Percentiles rank a stretch among this genome's conserved stretches.
Conservation (phyloP, 2,113 vertebrate genomes). For the Hemicordylus capensis region DNA sequence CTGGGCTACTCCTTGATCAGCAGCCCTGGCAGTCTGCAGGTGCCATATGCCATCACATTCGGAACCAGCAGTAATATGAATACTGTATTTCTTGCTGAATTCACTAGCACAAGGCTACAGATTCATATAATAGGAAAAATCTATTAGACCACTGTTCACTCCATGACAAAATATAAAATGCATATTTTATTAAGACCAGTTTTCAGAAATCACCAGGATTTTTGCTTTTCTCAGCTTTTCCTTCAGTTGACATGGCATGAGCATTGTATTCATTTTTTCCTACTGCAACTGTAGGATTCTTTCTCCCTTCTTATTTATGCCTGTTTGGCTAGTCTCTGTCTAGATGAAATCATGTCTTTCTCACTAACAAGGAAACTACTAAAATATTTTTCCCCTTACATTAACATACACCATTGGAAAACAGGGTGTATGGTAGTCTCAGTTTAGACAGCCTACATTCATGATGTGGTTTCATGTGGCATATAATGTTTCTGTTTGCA, state of each 20-base stretch:
- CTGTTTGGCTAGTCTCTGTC: slow-evolving; percentile 47
- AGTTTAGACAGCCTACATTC: slow-evolving; percentile 57
- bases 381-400: slow-evolving; percentile 40
- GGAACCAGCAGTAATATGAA: slow-evolving; percentile 56
- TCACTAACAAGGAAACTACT: slow-evolving; percentile 59
- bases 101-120: neutral
- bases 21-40: slow-evolving; percentile 71
- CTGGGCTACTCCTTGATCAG: slow-evolving; percentile 76
- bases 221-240: slow-evolving; percentile 31
- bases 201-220: slow-evolving; percentile 41
- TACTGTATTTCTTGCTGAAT: slow-evolving; percentile 35
- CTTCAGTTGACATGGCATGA: slow-evolving; percentile 28
- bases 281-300: slow-evolving; percentile 33
- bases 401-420: slow-evolving; percentile 57
- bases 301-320: neutral
- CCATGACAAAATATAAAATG: slow-evolving; percentile 15
- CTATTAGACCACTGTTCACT: slow-evolving; percentile 32
- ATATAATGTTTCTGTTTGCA: slow-evolving; percentile 73
- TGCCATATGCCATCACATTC: slow-evolving; percentile 77
- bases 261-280: slow-evolving; percentile 36
- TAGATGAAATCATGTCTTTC: slow-evolving; percentile 53
- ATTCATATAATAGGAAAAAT: neutral
- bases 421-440: slow-evolving; percentile 59
- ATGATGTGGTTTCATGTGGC: slow-evolving; percentile 61
- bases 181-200: slow-evolving; percentile 33